Conservation (phyloP, 2,113 vertebrate species). For the Gavia stellata region DNA sequence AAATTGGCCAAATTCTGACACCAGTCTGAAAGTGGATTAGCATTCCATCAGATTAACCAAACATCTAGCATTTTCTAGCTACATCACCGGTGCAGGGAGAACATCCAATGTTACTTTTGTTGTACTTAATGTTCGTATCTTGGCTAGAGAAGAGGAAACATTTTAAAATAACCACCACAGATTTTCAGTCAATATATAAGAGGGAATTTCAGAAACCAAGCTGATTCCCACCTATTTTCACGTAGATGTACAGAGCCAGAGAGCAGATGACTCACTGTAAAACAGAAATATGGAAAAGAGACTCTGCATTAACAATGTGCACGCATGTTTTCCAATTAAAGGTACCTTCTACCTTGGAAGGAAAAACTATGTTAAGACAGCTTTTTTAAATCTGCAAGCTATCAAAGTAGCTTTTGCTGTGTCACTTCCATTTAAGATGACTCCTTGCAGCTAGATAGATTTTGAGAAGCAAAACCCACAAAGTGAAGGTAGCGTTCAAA, state of each 20-base stretch:
- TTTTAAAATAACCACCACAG: neutral
- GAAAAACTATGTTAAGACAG: neutral
- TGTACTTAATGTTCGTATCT: neutral
- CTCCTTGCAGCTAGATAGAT: neutral
- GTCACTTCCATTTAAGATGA: constrained; percentile 3
- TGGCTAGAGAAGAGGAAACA: neutral
- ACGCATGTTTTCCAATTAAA: neutral
- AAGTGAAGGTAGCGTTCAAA: neutral
- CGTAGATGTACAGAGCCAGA: neutral
- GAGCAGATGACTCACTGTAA: neutral
- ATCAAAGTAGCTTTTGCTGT: neutral
- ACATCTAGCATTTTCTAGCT: neutral
- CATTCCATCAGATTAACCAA: neutral
- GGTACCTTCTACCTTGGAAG: neutral
- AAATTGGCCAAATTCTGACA: neutral
- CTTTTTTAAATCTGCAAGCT: constrained; percentile 1
- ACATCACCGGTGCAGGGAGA: neutral
- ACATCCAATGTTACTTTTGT: neutral
- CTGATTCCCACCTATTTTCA: neutral
- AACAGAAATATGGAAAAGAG: neutral
- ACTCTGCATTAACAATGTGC: neutral
- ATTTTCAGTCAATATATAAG: neutral
- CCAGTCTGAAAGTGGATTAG: neutral
- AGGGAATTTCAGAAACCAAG: neutral
- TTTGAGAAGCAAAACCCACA: neutral